Evolutionary conservation across 2,888 invertebrate species (phyloP), one percentile per base, ranked within the genome.

Genomic region (Cheilosia scutellata): DNA sequence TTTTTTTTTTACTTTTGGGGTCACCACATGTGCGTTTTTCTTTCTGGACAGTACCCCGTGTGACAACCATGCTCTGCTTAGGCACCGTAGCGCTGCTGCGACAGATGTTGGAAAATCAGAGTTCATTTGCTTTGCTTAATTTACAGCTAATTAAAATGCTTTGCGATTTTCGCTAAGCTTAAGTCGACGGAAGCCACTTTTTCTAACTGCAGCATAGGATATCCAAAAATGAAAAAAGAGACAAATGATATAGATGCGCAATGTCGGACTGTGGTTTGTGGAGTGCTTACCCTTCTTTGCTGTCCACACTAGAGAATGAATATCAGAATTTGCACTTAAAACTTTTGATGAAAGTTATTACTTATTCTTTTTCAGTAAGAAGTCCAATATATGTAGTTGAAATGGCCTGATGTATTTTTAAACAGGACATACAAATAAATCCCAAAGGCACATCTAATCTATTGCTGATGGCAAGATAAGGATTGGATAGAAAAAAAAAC

Each of bases 41-140:
- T 74, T 55, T 74, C 25, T 37, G 42, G 20, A n/a, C 11, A 49
- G 58, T 63, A 47, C 4, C 33, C 29, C n/a, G 31, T 57, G 29
- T 13, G 63, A 37, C 6, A 49, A 27, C 20, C 16, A n/a, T 5
- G 16, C 42, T 51, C 6, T 51, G 62, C 47, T 74, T 42, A 55
- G 6, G 49, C 55, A 37, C 20, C 42, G 49, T n/a, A 1, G 2
- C 1, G 11, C 37, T 68, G 40, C 44, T 11, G n/a, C 33, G 13
- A 20, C 37, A 66, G 55, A 71, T 82, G 75, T 29, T 37, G 66
- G 58, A 20, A 20, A 82, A 77, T 71, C 77, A 82, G 76, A 71
- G 60, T 71, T 82, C 70, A 75, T 82, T 82, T 82, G 75, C 65
- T 70, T 70, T 63, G 82, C 70, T 70, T 82, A 70, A 63, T 82